These are phyloP conservation scores for Tachina grossa DNA, from an alignment of 2,888 invertebrate genomes.

Conservation along the genomic window DNA sequence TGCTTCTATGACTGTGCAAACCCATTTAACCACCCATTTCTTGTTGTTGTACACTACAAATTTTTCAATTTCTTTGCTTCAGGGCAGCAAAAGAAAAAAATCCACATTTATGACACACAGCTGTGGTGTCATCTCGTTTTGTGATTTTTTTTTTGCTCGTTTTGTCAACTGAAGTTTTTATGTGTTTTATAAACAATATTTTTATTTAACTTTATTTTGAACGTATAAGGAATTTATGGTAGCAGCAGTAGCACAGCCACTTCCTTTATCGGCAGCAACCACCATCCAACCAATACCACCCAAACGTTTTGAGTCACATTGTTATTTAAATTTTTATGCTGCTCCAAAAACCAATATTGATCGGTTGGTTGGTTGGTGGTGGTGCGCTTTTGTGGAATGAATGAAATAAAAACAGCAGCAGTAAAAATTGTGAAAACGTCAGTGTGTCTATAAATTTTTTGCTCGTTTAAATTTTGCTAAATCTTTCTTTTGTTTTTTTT, in stretches of 20 bases:
- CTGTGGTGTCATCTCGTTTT: constrained; percentile 71
- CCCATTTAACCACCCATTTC: constrained; percentile 64
- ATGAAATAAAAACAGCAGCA: constrained; percentile 37
- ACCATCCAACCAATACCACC: constrained; percentile 22
- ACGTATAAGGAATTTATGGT: constrained; percentile 50
- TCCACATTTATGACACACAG: constrained; percentile 71
- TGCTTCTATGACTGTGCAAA: background rate
- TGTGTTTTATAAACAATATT: constrained; percentile 68
- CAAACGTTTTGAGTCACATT: constrained; percentile 33
- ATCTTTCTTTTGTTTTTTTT: constrained; percentile 15
- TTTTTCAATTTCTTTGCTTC: constrained; percentile 17
- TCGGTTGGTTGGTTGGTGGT: background rate
- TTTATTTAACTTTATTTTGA: constrained; percentile 54
- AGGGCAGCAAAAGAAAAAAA: constrained; percentile 27
- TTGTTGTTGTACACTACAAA: constrained; percentile 18
- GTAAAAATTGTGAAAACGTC: constrained; percentile 52
- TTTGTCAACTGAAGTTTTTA: constrained; percentile 55
- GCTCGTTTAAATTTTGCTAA: constrained; percentile 44
- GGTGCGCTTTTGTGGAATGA: constrained; percentile 24
- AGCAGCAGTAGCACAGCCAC: constrained; percentile 35
- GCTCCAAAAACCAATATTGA: background rate
- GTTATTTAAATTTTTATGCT: constrained; percentile 53
- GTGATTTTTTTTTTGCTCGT: constrained; percentile 25
- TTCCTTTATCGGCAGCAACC: constrained; percentile 41
- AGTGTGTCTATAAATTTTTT: constrained; percentile 65